phyloP scores from a whole-genome alignment of 2,888 invertebrate species.

The Agrilus biguttatus region DNA sequence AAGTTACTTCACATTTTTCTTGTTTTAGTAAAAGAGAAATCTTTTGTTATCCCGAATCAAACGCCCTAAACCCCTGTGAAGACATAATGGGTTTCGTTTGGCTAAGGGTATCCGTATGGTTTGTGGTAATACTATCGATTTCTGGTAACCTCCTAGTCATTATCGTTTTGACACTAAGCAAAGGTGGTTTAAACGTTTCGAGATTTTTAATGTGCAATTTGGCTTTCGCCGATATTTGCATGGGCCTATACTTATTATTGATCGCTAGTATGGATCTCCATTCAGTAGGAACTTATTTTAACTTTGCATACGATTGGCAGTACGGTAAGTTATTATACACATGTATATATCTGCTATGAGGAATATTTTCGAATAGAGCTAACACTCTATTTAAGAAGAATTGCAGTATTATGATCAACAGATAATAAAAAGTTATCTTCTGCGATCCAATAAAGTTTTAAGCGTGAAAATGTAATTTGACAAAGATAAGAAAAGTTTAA shows the following conservation, averaged over 20 bases:
- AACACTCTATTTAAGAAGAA: no score
- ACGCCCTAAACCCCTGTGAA: conserved; percentile 78
- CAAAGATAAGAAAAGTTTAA: no score
- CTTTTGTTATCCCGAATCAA: conserved; percentile 57
- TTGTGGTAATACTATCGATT: conserved; percentile 68
- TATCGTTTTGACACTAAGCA: conserved; percentile 54
- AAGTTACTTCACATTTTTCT: no score
- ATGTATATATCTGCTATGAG: no score
- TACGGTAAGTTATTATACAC: conserved; percentile 44
- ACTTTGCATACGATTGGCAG: conserved; percentile 85
- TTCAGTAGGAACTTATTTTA: conserved; percentile 77
- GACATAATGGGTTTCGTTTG: conserved; percentile 76
- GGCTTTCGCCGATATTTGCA: conserved; percentile 77
- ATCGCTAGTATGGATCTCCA: conserved; percentile 72
- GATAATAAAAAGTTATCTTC: no score
- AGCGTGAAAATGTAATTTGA: no score
- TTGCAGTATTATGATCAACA: no score
- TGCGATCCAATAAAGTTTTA: no score
- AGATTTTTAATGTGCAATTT: conserved; percentile 69
- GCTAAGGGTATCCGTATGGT: conserved; percentile 72
- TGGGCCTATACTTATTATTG: conserved; percentile 71
- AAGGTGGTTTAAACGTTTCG: conserved; percentile 43
- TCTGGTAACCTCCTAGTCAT: conserved; percentile 74
- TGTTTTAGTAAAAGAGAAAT: conserved; percentile 33
- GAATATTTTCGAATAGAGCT: no score